phyloP scores from a whole-genome alignment of 2,797 vertebrate species.

The Leuciscus waleckii region DNA sequence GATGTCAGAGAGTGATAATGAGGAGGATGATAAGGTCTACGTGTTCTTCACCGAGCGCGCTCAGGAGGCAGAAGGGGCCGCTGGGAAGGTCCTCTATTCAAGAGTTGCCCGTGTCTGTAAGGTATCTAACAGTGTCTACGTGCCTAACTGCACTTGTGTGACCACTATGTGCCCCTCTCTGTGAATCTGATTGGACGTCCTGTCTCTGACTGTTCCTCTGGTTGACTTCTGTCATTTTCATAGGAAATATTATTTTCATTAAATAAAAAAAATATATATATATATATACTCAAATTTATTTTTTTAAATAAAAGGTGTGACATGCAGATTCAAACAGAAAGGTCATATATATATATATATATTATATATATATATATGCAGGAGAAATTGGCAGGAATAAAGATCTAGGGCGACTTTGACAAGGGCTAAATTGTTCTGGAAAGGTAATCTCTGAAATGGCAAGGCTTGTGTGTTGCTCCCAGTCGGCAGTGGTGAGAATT shows the following conservation, averaged over 20 bases:
- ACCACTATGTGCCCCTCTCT: slow-evolving; percentile 51
- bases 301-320: no score
- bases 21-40: slow-evolving; percentile 85
- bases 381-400: no score
- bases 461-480: no score
- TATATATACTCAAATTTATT: no score
- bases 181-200: slow-evolving; percentile 42
- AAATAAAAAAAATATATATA: no score
- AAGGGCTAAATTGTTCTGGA: no score
- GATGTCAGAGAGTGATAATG: slow-evolving; percentile 85
- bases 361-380: no score
- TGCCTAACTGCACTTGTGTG: slow-evolving; percentile 45
- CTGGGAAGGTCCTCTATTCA: slow-evolving; percentile 83
- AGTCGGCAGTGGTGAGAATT: no score
- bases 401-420: no score
- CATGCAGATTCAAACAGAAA: background rate
- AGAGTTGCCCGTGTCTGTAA: slow-evolving; percentile 85
- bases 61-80: slow-evolving; percentile 81
- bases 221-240: background rate
- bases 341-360: background rate
- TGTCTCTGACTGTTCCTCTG: slow-evolving; percentile 2
- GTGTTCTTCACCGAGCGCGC: slow-evolving; percentile 86
- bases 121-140: slow-evolving; percentile 67
- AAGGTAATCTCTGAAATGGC: no score
- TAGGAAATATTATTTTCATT: no score